A percentile compares a stretch with the other conserved stretches of the same genome.
Evolutionary conservation across 2,113 vertebrate species (phyloP).

Genomic region (Aplodontia rufa): DNA sequence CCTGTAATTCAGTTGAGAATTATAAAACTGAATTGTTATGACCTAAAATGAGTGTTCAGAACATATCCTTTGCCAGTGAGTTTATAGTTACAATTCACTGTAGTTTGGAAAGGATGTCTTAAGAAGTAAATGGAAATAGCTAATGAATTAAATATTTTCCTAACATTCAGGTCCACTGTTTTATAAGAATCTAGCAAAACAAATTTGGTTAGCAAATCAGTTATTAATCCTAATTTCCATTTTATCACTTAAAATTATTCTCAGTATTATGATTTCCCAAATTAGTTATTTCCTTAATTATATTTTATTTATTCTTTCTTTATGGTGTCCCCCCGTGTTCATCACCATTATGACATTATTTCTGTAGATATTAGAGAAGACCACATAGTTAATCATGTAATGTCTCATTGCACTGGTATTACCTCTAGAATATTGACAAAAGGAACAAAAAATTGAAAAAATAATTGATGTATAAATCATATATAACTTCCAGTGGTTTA

Average conservation of each 20-base stretch:
- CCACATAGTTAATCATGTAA: neutral
- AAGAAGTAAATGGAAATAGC: neutral
- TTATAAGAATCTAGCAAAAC: neutral
- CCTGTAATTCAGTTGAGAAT: neutral
- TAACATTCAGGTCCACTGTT: neutral
- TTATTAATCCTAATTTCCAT: neutral
- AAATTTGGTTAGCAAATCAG: neutral
- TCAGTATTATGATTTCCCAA: neutral
- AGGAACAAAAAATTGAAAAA: neutral
- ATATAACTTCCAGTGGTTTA: neutral
- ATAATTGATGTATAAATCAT: neutral
- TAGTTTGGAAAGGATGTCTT: neutral
- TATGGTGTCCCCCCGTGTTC: neutral
- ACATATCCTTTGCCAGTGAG: neutral
- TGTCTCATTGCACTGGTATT: neutral
- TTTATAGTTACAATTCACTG: neutral
- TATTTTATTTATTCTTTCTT: neutral
- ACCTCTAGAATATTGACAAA: neutral
- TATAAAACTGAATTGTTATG: neutral
- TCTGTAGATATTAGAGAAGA: neutral
- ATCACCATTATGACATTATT: neutral
- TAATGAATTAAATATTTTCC: neutral
- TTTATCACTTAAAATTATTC: constrained; percentile 15
- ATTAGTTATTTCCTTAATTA: neutral
- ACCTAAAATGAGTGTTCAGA: neutral